Evolutionary conservation across 2,888 invertebrate genomes (phyloP), one percentile per base, ranked within the genome.

Genomic region (Dioctria linearis): DNA sequence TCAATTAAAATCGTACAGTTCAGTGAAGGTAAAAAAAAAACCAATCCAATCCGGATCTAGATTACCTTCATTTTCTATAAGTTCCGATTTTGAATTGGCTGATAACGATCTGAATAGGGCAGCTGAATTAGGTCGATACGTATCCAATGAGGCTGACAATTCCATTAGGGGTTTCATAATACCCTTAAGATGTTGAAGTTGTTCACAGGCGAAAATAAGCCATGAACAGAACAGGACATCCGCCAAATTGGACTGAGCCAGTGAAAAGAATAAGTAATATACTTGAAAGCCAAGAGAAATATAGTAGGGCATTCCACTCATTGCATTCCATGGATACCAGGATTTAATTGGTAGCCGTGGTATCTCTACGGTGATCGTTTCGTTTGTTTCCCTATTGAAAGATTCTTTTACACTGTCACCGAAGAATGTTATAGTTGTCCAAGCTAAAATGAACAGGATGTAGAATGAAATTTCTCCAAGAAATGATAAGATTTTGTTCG

Each of bases 111-210:
- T 89, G 84, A 94, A 94, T 39, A 94, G 87, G 39, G 94, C 94
- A 9, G 93, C 93, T 80, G 93, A 93, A 84, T 94, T 93, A 0
- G 94, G 94, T 85, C 91, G 83, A 84, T 94, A 95, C 0, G 95
- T 95, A 85, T 95, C 95, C 84, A 95, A 86, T 0, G 95, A 93
- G 0, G 95, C 95, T 40, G 95, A 95, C 3, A 96, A 90, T 86
- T 96, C 95, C 95, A 96, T 96, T 76, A 96, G 88, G 0, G 95
- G 95, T 83, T 95, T 95, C 94, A 96, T 94, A 82, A 96, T 96
- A 67, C 94, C 94, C 86, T 96, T 96, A 57, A 96, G 89, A 87
- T 96, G 96, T 86, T 95, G 94, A 80, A 96, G 89, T 86, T 96
- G 96, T 85, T 96, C 96, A 85, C 96, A 96, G 0, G 96, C 95